A percentile compares a stretch with the other conserved stretches of the same genome.
Evolutionary conservation across 2,888 invertebrate species (phyloP).

Genomic region (Chymomyza procnemis): DNA sequence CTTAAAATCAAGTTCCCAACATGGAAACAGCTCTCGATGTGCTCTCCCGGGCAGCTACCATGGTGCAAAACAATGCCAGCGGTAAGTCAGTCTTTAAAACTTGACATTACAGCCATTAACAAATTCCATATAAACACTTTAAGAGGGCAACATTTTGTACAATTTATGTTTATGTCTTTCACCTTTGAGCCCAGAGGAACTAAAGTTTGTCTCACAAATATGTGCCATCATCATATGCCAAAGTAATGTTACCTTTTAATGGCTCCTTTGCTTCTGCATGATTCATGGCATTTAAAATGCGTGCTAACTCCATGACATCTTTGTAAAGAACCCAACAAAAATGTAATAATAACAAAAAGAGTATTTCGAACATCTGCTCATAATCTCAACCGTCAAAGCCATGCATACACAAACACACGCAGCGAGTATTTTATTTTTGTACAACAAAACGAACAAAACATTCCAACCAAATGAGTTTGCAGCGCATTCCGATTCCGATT

Average conservation of each 20-base stretch:
- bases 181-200: constrained; percentile 45
- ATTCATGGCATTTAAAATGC: background rate
- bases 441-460: constrained; percentile 51
- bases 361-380: background rate
- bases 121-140: constrained; percentile 48
- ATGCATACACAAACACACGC: constrained; percentile 22
- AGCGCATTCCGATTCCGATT: constrained; percentile 68
- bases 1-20: constrained; percentile 23
- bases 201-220: background rate
- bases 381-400: constrained; percentile 19
- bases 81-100: constrained; percentile 70
- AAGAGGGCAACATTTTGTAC: constrained; percentile 21
- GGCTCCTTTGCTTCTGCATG: background rate
- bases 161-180: constrained; percentile 49
- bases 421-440: constrained; percentile 46
- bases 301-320: background rate
- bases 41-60: constrained; percentile 91
- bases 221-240: background rate
- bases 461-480: constrained; percentile 70
- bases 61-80: constrained; percentile 87
- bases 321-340: background rate
- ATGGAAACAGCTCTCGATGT: constrained; percentile 92
- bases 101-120: constrained; percentile 37
- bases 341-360: constrained; percentile 1
- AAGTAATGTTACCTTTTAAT: background rate